These are phyloP conservation scores for Lepidurus apus DNA, from an alignment of 1,140 invertebrate species.

Conservation along the genomic window DNA sequence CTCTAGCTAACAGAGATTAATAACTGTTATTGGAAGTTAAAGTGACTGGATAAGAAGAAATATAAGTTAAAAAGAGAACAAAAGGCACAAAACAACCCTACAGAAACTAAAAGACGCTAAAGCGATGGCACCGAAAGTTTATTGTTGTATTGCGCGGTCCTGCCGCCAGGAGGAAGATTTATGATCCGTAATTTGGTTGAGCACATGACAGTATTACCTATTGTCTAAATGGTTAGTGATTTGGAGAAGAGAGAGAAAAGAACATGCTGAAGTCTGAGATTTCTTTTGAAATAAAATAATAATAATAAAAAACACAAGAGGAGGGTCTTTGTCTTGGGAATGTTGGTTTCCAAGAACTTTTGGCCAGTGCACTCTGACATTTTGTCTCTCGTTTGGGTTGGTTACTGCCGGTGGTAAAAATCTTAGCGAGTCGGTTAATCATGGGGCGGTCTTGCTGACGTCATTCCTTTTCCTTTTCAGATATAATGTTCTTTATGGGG, in stretches of 20 bases:
- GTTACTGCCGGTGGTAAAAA: constrained; percentile 15
- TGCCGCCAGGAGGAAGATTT: neutral
- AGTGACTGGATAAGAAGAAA: no score
- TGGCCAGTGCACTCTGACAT: constrained; percentile 17
- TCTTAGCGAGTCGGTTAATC: neutral
- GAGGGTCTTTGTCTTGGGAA: neutral
- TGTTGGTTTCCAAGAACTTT: neutral
- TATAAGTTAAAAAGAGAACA: neutral
- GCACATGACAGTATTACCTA: neutral
- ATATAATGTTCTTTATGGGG: neutral
- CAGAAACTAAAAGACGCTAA: neutral
- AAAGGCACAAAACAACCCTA: neutral
- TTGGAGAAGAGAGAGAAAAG: neutral
- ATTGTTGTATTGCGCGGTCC: neutral
- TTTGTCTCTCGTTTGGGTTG: neutral
- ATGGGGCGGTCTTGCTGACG: neutral
- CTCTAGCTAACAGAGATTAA: no score
- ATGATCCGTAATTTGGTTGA: neutral
- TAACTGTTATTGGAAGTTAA: no score
- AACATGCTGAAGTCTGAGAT: neutral
- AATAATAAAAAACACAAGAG: neutral
- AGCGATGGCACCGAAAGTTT: neutral
- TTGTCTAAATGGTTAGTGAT: constrained; percentile 9
- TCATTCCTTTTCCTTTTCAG: neutral
- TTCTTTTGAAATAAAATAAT: constrained; percentile 8